Evolutionary conservation across 2,113 vertebrate species (phyloP).

Genomic region (Oriolus oriolus): DNA sequence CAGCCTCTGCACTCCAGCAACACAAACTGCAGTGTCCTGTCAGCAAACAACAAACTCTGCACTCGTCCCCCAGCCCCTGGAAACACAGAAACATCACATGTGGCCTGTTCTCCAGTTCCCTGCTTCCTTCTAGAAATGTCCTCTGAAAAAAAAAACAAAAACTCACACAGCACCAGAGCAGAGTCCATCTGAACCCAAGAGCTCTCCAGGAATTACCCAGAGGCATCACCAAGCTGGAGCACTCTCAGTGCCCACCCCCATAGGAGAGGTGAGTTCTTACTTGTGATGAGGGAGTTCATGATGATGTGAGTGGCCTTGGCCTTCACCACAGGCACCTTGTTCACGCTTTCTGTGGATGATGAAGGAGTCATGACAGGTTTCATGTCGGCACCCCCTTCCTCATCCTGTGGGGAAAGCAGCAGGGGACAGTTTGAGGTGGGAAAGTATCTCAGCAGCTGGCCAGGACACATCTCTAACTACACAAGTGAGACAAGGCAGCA

Average conservation of each 20-base stretch:
- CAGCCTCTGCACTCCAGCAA: not conserved
- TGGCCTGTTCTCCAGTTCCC: not conserved
- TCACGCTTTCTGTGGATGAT: constrained; percentile 34
- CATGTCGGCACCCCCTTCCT: constrained; percentile 68
- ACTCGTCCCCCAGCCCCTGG: not conserved
- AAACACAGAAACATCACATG: not conserved
- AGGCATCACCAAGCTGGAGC: not conserved
- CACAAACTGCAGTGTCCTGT: not conserved
- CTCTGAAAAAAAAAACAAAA: not conserved
- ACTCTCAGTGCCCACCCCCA: not conserved
- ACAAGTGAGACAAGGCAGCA: not conserved
- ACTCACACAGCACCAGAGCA: not conserved
- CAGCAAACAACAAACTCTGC: not conserved
- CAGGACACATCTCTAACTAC: not conserved
- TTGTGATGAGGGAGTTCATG: constrained; percentile 89
- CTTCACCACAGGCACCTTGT: constrained; percentile 85
- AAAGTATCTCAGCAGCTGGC: not conserved
- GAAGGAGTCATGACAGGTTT: constrained; percentile 42
- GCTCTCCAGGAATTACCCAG: not conserved
- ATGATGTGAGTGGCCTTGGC: constrained; percentile 89
- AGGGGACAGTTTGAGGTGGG: not conserved
- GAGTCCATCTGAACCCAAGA: not conserved
- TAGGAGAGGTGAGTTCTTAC: constrained; percentile 74
- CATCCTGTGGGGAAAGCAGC: constrained; percentile 73
- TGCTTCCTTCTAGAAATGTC: not conserved